phyloP scores from a whole-genome alignment of 2,113 vertebrate species.

The Ptilonorhynchus violaceus region DNA sequence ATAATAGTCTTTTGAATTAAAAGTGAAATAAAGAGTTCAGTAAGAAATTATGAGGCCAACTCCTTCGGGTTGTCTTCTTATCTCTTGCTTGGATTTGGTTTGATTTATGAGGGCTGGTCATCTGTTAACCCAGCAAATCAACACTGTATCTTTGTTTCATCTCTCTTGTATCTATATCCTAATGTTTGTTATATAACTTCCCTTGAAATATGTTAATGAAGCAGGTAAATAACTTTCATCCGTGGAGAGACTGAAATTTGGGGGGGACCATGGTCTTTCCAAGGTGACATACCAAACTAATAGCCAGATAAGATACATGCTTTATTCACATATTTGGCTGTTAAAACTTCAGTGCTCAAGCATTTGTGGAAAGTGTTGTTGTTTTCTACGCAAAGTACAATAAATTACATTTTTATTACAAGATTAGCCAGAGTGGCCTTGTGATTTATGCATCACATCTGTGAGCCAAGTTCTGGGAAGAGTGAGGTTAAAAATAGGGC shows the following conservation, averaged over 20 bases:
- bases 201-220: background rate
- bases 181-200: accelerated
- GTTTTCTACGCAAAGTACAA: background rate
- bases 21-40: background rate
- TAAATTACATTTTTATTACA: background rate
- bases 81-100: background rate
- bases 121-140: background rate
- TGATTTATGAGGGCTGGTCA: background rate
- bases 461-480: slow-evolving; percentile 25
- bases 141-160: background rate
- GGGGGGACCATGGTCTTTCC: background rate
- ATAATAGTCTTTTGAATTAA: background rate
- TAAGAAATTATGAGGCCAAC: background rate
- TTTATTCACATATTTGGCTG: background rate
- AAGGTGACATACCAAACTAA: background rate
- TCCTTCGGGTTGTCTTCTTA: background rate
- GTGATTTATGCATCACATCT: slow-evolving; percentile 22
- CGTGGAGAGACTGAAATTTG: background rate
- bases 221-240: background rate
- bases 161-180: background rate
- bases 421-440: background rate
- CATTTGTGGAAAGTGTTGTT: background rate
- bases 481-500: slow-evolving; percentile 42
- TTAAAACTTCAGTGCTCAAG: background rate
- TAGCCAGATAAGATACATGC: background rate